These are phyloP conservation scores for Melierax canorus DNA, from an alignment of 2,113 vertebrate species.

Conservation along the genomic window DNA sequence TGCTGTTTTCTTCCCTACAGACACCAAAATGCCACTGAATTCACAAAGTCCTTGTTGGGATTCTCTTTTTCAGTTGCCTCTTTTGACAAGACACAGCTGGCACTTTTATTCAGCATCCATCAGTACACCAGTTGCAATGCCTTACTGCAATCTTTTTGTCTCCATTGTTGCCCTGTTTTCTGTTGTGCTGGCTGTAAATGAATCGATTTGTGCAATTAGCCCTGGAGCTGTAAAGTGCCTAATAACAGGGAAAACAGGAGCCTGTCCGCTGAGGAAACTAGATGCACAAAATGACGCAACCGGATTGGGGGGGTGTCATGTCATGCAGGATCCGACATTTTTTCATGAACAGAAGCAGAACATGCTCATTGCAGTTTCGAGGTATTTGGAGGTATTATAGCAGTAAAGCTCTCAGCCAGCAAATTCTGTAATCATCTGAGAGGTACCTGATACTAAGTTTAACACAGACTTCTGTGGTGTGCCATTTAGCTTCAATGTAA, in stretches of 20 bases:
- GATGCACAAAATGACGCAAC: background rate
- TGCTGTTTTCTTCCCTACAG: background rate
- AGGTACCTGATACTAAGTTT: background rate
- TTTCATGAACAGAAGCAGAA: background rate
- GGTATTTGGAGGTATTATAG: conserved; percentile 2
- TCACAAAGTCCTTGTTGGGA: background rate
- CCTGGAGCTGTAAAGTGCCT: background rate
- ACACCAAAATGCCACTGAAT: background rate
- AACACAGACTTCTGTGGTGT: background rate
- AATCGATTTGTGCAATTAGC: conserved; percentile 45
- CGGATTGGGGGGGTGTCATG: background rate
- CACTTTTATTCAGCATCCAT: background rate
- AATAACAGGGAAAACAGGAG: conserved; percentile 18
- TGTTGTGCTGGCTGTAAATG: conserved; percentile 19
- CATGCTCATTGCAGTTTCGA: background rate
- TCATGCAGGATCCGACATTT: background rate
- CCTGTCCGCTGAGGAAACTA: background rate
- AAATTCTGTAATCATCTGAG: background rate
- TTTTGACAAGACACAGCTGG: conserved; percentile 33
- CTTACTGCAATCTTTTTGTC: conserved; percentile 21
- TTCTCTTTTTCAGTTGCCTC: background rate
- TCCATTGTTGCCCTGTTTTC: background rate
- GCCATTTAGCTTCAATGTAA: background rate
- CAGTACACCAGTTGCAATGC: background rate
- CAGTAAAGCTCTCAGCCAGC: background rate